Percentiles rank a stretch among this genome's conserved stretches.
Conservation (phyloP, 2,113 vertebrate genomes). For the Tachuris rubrigastra region DNA sequence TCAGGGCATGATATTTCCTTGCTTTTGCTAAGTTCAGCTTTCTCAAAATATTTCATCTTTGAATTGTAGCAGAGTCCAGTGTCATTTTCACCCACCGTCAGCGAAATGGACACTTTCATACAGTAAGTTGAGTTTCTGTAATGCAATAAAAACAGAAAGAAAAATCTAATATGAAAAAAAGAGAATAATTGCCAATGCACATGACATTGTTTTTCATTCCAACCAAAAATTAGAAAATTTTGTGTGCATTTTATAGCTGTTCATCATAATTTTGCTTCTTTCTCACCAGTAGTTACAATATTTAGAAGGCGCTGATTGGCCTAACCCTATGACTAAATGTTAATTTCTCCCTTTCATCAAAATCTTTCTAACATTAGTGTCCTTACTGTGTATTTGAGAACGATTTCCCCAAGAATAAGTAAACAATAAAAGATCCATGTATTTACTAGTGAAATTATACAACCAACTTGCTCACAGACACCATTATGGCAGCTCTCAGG, state of each 20-base stretch:
- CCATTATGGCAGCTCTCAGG: not conserved
- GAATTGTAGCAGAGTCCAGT: constrained; percentile 97
- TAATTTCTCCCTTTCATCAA: not conserved
- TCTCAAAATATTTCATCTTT: constrained; percentile 97
- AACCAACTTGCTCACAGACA: not conserved
- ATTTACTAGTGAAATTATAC: not conserved
- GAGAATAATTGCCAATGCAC: not conserved
- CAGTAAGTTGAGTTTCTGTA: constrained; percentile 97
- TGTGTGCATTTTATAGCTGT: not conserved
- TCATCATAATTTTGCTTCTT: not conserved
- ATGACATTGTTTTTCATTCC: not conserved
- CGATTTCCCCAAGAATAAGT: not conserved
- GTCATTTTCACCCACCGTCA: constrained; percentile 95
- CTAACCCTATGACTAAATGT: not conserved
- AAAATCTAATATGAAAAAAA: not conserved
- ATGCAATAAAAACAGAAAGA: constrained; percentile 67
- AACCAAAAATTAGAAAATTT: not conserved
- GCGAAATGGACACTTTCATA: constrained; percentile 98
- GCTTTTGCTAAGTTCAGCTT: constrained; percentile 97
- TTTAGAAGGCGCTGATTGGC: not conserved
- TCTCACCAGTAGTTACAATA: not conserved
- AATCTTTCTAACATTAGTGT: not conserved
- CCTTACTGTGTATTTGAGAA: not conserved
- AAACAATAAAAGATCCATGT: not conserved
- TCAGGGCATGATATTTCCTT: constrained; percentile 94